phyloP scores from a whole-genome alignment of 2,113 vertebrate genomes.

The Paralichthys olivaceus region DNA sequence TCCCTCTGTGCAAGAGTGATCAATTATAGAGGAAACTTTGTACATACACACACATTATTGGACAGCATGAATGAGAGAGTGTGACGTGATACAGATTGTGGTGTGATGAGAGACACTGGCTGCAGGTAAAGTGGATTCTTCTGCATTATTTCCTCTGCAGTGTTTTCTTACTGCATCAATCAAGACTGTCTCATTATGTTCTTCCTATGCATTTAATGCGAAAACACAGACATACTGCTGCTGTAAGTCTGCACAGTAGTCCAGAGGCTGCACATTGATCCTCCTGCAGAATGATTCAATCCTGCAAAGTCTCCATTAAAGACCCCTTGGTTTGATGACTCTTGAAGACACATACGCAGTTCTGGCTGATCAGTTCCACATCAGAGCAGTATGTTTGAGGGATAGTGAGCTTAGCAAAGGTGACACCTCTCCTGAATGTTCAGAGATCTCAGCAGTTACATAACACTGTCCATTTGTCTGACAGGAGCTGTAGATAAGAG shows the following conservation, averaged over 20 bases:
- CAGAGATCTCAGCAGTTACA: neutral
- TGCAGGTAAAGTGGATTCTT: constrained; percentile 44
- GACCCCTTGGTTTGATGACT: constrained; percentile 31
- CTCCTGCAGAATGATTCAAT: too few species aligned
- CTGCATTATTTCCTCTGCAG: constrained; percentile 22
- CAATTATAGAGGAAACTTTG: neutral
- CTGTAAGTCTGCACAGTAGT: neutral
- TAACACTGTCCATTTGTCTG: neutral
- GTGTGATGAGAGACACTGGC: constrained; percentile 58
- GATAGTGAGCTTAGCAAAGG: constrained; percentile 12
- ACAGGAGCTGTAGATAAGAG: neutral
- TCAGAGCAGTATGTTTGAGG: constrained; percentile 4
- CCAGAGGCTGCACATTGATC: too few species aligned
- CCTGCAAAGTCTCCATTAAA: too few species aligned
- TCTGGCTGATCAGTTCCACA: neutral
- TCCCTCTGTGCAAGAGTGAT: neutral
- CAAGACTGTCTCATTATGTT: neutral
- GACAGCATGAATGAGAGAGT: constrained; percentile 46
- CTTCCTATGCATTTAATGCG: neutral
- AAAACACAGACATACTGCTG: neutral
- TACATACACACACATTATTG: constrained; percentile 13
- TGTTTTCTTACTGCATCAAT: neutral
- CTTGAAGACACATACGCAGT: neutral
- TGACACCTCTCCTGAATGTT: constrained; percentile 12
- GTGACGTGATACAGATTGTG: constrained; percentile 31